Conservation (phyloP, 2,797 vertebrate species). For the Myotis planiceps region DNA sequence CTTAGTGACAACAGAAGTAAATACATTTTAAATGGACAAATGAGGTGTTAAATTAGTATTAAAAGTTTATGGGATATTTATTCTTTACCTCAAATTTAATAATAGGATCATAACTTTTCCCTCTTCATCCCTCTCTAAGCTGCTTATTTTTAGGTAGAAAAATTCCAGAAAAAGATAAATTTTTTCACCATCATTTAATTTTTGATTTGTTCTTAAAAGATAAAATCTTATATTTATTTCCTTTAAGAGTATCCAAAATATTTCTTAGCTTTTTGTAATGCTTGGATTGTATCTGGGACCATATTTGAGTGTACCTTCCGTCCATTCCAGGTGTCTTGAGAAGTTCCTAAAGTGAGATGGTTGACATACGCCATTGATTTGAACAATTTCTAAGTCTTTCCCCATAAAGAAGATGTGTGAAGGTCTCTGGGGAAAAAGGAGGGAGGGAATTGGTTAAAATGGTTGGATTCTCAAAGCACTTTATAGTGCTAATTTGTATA, state of each 20-base stretch:
- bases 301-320: background rate
- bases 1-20: background rate
- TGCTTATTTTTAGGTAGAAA: background rate
- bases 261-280: slow-evolving; percentile 26
- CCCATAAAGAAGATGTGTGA: background rate
- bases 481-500: background rate
- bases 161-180: background rate
- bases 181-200: background rate
- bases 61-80: slow-evolving; percentile 8
- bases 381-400: background rate
- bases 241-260: background rate
- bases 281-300: background rate
- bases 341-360: background rate
- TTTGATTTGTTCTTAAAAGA: slow-evolving; percentile 31
- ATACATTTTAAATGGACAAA: slow-evolving; percentile 40
- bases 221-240: slow-evolving; percentile 27
- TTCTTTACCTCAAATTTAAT: slow-evolving; percentile 35
- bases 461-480: background rate
- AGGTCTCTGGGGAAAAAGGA: background rate
- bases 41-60: background rate
- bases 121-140: background rate
- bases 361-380: background rate
- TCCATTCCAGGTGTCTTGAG: background rate
- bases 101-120: background rate
- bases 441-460: background rate